Base-by-base conservation (phyloP, 2,888 invertebrate species). In the Aphrophora alni region DNA sequence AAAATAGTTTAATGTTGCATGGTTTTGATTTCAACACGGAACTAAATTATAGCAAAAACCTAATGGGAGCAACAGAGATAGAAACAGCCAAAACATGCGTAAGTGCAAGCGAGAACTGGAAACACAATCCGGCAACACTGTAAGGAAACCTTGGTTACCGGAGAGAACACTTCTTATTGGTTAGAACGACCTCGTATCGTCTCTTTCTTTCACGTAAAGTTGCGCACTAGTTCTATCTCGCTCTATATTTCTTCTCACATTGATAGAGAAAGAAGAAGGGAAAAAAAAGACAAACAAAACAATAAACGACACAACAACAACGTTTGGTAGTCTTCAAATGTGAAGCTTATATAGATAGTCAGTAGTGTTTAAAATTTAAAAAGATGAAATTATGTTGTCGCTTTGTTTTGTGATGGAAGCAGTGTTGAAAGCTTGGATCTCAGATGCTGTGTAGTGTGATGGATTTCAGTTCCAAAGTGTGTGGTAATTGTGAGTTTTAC, bases 1-100 rank as follows among this genome's bases (percentile, higher is more conserved):
- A n/a, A n/a, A n/a, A n/a, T n/a, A n/a, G n/a, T n/a, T n/a, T n/a
- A n/a, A n/a, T n/a, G n/a, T n/a, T n/a, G n/a, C n/a, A n/a, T 44
- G 44, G 1, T 44, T 59, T 59, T 59, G 59, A 59, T 59, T 59
- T 59, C 1, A 21, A 59, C 59, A 21, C 21, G 59, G 59, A 59
- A 59, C 2, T 21, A 59, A 59, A 21, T 21, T 4, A 44, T 59
- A 4, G 21, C 21, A 10, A 59, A 59, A 59, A 59, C 44, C 4
- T 7, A 59, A 59, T 21, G 59, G 14, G 59, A 59, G 59, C 59
- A 10, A 59, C n/a, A 59, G 21, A 59, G 59, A 59, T 10, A 21
- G 59, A 59, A 59, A 59, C 59, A 59, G 59, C 21, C 59, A 59
- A 59, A 59, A 59, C 59, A 59, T 59, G 59, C 59, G 59, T 44